A percentile compares a stretch with the other conserved stretches of the same genome.
Conservation (phyloP, 2,797 vertebrate species). For the Aphelocoma californica region DNA sequence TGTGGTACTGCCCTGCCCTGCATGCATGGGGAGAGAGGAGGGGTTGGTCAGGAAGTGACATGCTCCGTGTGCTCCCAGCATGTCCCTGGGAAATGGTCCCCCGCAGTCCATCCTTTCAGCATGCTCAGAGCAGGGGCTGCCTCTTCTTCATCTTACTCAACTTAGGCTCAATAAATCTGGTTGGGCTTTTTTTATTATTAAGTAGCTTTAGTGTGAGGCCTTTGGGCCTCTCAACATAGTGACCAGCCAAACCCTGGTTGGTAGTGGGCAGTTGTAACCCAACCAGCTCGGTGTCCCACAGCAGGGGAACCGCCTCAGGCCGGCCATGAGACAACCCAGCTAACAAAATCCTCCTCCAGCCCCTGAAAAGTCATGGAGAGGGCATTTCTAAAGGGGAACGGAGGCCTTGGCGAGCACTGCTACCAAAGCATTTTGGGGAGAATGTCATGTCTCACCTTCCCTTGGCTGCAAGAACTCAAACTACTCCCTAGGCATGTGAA, state of each 20-base stretch:
- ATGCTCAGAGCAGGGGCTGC: conserved; percentile 58
- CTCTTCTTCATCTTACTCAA: conserved; percentile 32
- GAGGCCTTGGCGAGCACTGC: background rate
- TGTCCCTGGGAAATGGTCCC: conserved; percentile 65
- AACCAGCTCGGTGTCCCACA: background rate
- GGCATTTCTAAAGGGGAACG: background rate
- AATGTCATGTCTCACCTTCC: background rate
- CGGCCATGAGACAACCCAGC: background rate
- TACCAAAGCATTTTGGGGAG: background rate
- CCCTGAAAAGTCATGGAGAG: background rate
- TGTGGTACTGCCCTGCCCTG: background rate
- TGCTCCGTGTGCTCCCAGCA: conserved; percentile 39
- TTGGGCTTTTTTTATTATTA: conserved; percentile 8
- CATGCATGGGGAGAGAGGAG: background rate
- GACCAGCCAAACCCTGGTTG: background rate
- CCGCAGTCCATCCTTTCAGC: conserved; percentile 53
- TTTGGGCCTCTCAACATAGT: background rate
- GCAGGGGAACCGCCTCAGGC: background rate
- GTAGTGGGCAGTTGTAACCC: background rate
- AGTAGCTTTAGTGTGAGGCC: background rate
- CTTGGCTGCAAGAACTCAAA: background rate
- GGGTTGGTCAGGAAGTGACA: background rate
- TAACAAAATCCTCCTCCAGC: background rate
- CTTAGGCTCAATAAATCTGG: conserved; percentile 50
- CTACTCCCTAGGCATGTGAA: background rate